Percentiles rank a stretch among this genome's conserved stretches.
Conservation (phyloP, 1,140 invertebrate species). For the Mylabris phalerata region DNA sequence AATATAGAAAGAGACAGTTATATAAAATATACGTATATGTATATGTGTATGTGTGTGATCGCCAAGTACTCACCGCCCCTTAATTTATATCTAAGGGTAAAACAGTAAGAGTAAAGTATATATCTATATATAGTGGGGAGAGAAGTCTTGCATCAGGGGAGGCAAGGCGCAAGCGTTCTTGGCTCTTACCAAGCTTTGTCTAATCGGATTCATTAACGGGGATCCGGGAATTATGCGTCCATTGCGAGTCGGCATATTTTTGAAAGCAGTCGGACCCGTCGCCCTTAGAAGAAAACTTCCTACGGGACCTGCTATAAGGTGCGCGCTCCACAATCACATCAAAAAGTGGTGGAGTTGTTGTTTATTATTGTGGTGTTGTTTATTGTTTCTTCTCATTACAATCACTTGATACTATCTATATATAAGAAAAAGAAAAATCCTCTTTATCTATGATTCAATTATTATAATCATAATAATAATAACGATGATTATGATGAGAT, state of each 20-base stretch:
- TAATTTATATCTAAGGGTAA: conserved; percentile 44
- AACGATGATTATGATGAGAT: no score
- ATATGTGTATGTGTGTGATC: conserved; percentile 39
- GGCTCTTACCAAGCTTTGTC: conserved; percentile 44
- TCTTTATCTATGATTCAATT: no score
- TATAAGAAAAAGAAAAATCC: no score
- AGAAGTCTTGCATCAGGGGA: conserved; percentile 35
- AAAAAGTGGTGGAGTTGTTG: conserved; percentile 20
- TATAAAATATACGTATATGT: no score
- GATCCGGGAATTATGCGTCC: conserved; percentile 49
- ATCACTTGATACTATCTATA: no score
- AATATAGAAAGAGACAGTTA: no score
- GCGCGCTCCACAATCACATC: conserved; percentile 22
- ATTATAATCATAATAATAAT: no score
- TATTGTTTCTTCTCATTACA: neutral
- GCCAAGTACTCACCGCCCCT: conserved; percentile 42
- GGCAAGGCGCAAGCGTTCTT: conserved; percentile 44
- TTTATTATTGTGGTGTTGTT: conserved; percentile 11
- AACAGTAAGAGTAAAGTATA: conserved; percentile 41
- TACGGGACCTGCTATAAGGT: conserved; percentile 32
- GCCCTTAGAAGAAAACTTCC: conserved; percentile 34
- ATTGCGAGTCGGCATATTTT: conserved; percentile 46
- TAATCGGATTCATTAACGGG: conserved; percentile 51
- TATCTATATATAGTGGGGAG: conserved; percentile 21
- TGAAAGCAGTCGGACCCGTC: conserved; percentile 41